phyloP scores from a whole-genome alignment of 2,113 vertebrate species.

The Ammospiza nelsoni region DNA sequence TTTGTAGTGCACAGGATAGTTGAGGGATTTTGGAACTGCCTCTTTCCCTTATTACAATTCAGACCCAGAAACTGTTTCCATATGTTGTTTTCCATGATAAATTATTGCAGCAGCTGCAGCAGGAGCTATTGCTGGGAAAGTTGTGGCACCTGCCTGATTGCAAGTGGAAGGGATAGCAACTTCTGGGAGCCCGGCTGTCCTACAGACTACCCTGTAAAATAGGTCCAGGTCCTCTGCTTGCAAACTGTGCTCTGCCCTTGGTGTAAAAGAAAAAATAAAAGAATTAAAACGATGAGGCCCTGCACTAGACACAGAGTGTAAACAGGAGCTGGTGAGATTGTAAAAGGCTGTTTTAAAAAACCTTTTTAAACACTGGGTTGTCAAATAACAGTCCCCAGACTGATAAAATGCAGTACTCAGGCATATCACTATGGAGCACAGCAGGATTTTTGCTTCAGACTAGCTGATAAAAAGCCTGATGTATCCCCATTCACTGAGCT shows the following conservation, averaged over 20 bases:
- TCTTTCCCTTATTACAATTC: neutral
- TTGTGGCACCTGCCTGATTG: neutral
- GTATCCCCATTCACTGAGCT: neutral
- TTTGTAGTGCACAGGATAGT: neutral
- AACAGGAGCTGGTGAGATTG: neutral
- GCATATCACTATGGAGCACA: constrained; percentile 12
- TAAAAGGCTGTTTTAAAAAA: neutral
- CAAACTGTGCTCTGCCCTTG: neutral
- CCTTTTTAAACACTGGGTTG: neutral
- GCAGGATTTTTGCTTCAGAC: constrained; percentile 33
- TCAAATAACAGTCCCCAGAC: constrained; percentile 20
- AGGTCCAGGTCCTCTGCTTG: neutral
- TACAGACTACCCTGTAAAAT: neutral
- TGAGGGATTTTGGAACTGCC: neutral
- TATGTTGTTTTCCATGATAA: neutral
- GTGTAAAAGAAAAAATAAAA: neutral
- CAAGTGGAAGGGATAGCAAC: neutral
- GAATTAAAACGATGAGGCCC: neutral
- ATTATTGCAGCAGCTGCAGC: constrained; percentile 12
- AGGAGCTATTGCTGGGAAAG: neutral
- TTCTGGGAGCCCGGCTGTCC: neutral
- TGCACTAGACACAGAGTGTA: neutral
- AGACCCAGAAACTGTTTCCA: neutral
- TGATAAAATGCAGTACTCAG: constrained; percentile 30
- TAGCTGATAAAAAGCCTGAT: constrained; percentile 39